Conservation (phyloP, 1,140 invertebrate genomes). For the Sitophilus oryzae region DNA sequence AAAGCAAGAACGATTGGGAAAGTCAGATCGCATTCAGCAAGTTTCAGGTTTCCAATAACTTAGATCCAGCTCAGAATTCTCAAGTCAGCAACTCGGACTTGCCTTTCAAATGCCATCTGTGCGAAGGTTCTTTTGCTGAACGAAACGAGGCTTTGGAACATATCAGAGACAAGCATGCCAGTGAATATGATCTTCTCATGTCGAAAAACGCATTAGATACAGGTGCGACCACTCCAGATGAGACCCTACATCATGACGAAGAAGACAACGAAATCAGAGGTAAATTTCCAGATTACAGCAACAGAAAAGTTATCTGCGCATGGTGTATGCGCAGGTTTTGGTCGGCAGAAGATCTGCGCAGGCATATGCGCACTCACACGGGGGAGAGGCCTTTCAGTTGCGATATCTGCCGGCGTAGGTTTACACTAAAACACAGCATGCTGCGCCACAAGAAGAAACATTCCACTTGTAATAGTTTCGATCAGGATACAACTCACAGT, state of each 20-base stretch:
- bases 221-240: constrained; percentile 46
- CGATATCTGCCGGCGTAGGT: constrained; percentile 72
- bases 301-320: constrained; percentile 84
- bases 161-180: constrained; percentile 63
- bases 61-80: constrained; percentile 18
- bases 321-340: constrained; percentile 89
- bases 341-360: constrained; percentile 85
- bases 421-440: constrained; percentile 92
- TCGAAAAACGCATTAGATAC: constrained; percentile 73
- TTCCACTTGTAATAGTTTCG: constrained; percentile 43
- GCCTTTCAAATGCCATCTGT: constrained; percentile 89
- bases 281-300: constrained; percentile 79
- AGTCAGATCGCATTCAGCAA: constrained; percentile 24
- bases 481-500: constrained; percentile 41
- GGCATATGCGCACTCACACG: constrained; percentile 87
- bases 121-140: constrained; percentile 77
- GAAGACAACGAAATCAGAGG: constrained; percentile 54
- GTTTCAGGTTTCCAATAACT: constrained; percentile 8
- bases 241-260: constrained; percentile 44
- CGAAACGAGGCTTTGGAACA: constrained; percentile 76
- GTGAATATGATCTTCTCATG: constrained; percentile 68
- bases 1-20: constrained; percentile 29
- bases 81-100: constrained; percentile 51
- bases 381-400: constrained; percentile 76
- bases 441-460: constrained; percentile 85